phyloP scores from a whole-genome alignment of 1,140 invertebrate species.

The Pogonomyrmex barbatus region DNA sequence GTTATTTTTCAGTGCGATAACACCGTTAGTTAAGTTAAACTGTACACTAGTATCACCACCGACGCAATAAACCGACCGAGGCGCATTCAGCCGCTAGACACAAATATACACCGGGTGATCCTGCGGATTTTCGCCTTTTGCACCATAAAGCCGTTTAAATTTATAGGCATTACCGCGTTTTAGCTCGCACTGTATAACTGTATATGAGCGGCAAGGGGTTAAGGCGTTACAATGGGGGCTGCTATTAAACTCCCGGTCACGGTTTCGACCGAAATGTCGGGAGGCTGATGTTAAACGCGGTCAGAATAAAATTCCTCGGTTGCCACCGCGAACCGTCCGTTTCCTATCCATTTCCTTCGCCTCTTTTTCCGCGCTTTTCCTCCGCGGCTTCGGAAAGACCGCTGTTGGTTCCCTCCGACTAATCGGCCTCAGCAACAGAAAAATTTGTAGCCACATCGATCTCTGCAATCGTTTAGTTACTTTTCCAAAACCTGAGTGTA shows the following conservation, averaged over 20 bases:
- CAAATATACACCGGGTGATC: conserved; percentile 53
- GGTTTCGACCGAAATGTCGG: conserved; percentile 73
- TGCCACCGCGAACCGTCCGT: conserved; percentile 48
- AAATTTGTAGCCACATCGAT: conserved; percentile 41
- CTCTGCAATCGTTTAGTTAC: neutral
- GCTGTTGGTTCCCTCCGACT: conserved; percentile 7
- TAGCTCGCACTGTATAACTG: conserved; percentile 56
- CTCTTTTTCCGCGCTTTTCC: conserved; percentile 2
- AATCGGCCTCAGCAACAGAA: conserved; percentile 23
- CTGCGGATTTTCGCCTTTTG: conserved; percentile 60
- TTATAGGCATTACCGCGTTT: conserved; percentile 72
- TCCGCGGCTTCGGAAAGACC: neutral
- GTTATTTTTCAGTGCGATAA: conserved; percentile 23
- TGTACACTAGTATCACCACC: conserved; percentile 50
- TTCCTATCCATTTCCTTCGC: conserved; percentile 55
- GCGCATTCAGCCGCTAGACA: conserved; percentile 51
- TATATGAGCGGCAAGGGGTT: conserved; percentile 64
- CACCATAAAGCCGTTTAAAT: conserved; percentile 72
- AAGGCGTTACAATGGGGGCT: conserved; percentile 72
- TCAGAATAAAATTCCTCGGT: conserved; percentile 70
- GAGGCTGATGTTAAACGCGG: conserved; percentile 73
- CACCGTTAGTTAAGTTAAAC: conserved; percentile 52
- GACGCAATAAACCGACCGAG: conserved; percentile 58
- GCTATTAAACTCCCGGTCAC: conserved; percentile 75
- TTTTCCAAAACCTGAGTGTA: neutral